These are phyloP conservation scores for Pachyramphus minor DNA, from an alignment of 2,113 vertebrate genomes.

Conservation along the genomic window DNA sequence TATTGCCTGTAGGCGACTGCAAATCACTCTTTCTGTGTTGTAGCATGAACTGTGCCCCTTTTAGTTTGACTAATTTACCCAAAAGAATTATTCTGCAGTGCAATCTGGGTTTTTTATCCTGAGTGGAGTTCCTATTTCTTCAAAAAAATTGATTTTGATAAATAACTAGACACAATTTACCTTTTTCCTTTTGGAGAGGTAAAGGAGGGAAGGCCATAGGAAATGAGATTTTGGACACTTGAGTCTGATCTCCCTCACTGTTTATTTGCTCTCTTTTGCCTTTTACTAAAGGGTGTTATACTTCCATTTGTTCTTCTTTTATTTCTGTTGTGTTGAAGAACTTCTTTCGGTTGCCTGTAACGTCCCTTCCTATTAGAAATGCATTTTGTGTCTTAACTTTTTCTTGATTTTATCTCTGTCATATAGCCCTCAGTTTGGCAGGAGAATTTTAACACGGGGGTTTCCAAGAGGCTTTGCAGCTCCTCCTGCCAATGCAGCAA, in stretches of 20 bases:
- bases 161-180: not conserved
- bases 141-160: not conserved
- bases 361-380: not conserved
- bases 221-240: not conserved
- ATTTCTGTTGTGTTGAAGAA: not conserved
- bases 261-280: not conserved
- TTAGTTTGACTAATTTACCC: not conserved
- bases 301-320: not conserved
- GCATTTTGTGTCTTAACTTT: not conserved
- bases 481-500: slow-evolving; percentile 45
- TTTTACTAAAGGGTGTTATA: not conserved
- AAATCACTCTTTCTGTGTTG: not conserved
- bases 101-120: not conserved
- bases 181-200: not conserved
- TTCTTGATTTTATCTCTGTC: slow-evolving; percentile 38
- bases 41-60: not conserved
- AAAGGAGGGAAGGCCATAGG: not conserved
- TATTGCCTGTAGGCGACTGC: not conserved
- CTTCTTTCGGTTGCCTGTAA: not conserved
- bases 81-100: not conserved
- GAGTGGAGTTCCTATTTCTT: not conserved
- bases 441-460: slow-evolving; percentile 34
- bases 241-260: not conserved
- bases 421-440: not conserved
- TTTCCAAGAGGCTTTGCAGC: slow-evolving; percentile 28